Percentiles rank a stretch among this genome's conserved stretches.
Evolutionary conservation across 2,888 invertebrate genomes (phyloP).

Genomic region (Homarus gammarus): DNA sequence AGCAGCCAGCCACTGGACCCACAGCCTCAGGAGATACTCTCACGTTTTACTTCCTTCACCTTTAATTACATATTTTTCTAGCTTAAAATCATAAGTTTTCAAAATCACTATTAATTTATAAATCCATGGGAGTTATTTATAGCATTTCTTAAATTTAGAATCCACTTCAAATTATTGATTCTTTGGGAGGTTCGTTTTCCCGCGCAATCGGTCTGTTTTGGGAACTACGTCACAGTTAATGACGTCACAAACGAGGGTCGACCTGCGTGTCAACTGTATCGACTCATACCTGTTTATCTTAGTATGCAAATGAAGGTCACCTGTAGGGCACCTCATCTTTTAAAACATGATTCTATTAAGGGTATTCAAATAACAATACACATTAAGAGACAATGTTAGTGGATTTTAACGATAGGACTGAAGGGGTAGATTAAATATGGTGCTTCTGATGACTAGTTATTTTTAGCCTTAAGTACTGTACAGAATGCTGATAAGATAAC

Average conservation of each 20-base stretch:
- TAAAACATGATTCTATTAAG: no score
- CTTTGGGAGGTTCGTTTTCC: slow-evolving; percentile 68
- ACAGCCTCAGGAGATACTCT: neutral
- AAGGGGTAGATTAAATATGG: no score
- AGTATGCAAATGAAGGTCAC: no score
- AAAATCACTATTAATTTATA: slow-evolving; percentile 29
- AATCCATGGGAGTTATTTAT: neutral
- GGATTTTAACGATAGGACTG: no score
- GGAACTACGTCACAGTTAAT: slow-evolving; percentile 43
- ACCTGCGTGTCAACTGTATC: slow-evolving; percentile 3
- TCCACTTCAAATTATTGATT: slow-evolving; percentile 72
- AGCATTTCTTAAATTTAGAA: slow-evolving; percentile 49
- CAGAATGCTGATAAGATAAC: no score
- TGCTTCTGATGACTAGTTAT: no score
- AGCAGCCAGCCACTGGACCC: neutral
- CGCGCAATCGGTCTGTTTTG: slow-evolving; percentile 69
- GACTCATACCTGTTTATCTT: no score
- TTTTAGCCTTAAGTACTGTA: no score
- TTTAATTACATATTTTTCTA: neutral
- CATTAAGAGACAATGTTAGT: no score
- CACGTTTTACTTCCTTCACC: neutral
- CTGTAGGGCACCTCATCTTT: no score
- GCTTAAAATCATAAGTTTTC: neutral
- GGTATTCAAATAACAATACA: no score
- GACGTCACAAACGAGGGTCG: slow-evolving; percentile 24